Percentiles rank a stretch among this genome's conserved stretches.
Evolutionary conservation across 2,888 invertebrate species (phyloP).

Genomic region (Drosophila trichaetosa): DNA sequence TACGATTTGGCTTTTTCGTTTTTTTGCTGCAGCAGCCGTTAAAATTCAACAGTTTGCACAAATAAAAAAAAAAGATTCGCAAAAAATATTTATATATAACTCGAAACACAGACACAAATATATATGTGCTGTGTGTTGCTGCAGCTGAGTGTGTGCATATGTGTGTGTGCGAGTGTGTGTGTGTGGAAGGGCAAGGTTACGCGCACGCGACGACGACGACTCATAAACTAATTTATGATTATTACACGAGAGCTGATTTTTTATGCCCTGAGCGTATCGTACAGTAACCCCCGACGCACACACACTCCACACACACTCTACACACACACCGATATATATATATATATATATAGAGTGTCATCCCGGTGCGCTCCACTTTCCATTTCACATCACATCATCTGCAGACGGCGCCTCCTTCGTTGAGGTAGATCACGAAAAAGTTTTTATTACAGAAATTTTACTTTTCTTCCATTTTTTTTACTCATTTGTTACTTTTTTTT

Average conservation of each 20-base stretch:
- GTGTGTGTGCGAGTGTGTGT: constrained; percentile 16
- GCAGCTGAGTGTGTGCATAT: constrained; percentile 29
- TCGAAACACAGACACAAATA: constrained; percentile 33
- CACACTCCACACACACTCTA: constrained; percentile 29
- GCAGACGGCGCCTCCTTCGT: constrained; percentile 52
- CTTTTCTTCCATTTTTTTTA: constrained; percentile 40
- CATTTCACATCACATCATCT: constrained; percentile 57
- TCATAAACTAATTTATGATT: constrained; percentile 84
- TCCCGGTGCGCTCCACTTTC: constrained; percentile 61
- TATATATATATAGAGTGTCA: constrained; percentile 32
- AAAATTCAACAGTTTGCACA: constrained; percentile 77
- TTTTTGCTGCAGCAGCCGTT: constrained; percentile 81
- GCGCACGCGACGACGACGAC: constrained; percentile 74
- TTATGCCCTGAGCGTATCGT: constrained; percentile 70
- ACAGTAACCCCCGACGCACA: constrained; percentile 47
- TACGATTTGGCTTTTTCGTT: constrained; percentile 56
- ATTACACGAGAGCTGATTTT: constrained; percentile 80
- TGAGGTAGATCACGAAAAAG: constrained; percentile 82
- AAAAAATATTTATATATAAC: constrained; percentile 27
- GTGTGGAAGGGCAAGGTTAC: constrained; percentile 82
- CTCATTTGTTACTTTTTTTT: constrained; percentile 56
- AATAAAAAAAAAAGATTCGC: constrained; percentile 31
- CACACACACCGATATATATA: not conserved
- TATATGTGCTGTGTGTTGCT: constrained; percentile 26
- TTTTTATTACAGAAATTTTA: constrained; percentile 76